Percentiles rank a stretch among this genome's conserved stretches.
phyloP scores from a whole-genome alignment of 2,113 vertebrate species.

The Oncorhynchus clarkii region DNA sequence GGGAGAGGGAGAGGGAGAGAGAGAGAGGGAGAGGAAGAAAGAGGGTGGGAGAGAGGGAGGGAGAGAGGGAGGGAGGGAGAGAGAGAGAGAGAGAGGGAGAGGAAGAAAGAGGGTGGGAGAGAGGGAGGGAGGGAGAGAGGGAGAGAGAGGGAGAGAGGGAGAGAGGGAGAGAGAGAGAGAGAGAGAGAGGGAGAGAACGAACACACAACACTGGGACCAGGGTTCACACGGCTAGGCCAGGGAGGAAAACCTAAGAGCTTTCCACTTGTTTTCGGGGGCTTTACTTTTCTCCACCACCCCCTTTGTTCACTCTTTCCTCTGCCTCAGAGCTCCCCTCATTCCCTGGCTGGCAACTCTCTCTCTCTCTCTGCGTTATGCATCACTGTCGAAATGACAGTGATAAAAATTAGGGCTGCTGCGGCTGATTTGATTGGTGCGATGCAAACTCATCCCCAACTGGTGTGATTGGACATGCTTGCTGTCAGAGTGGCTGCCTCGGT shows the following conservation, averaged over 20 bases:
- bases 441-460: slow-evolving; percentile 51
- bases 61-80: slow-evolving; percentile 26
- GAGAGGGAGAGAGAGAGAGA: no score
- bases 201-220: no score
- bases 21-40: slow-evolving; percentile 30
- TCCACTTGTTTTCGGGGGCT: slow-evolving; percentile 36
- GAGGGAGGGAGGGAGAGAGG: no score
- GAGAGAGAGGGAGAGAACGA: no score
- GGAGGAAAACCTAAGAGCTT: slow-evolving; percentile 59
- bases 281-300: slow-evolving; percentile 51
- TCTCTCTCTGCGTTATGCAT: slow-evolving; percentile 46
- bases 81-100: slow-evolving; percentile 16
- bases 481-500: slow-evolving; percentile 54
- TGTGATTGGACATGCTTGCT: slow-evolving; percentile 51
- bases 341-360: slow-evolving; percentile 7
- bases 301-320: slow-evolving; percentile 44
- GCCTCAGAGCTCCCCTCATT: slow-evolving; percentile 18
- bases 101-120: slow-evolving; percentile 18
- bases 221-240: no score
- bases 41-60: slow-evolving; percentile 13
- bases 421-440: slow-evolving; percentile 48
- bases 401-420: slow-evolving; percentile 45
- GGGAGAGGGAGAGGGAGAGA: no score
- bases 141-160: no score
- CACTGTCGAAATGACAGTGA: slow-evolving; percentile 67